Conservation (phyloP, 2,797 vertebrate genomes). For the Poeciliopsis paucimaculata region DNA sequence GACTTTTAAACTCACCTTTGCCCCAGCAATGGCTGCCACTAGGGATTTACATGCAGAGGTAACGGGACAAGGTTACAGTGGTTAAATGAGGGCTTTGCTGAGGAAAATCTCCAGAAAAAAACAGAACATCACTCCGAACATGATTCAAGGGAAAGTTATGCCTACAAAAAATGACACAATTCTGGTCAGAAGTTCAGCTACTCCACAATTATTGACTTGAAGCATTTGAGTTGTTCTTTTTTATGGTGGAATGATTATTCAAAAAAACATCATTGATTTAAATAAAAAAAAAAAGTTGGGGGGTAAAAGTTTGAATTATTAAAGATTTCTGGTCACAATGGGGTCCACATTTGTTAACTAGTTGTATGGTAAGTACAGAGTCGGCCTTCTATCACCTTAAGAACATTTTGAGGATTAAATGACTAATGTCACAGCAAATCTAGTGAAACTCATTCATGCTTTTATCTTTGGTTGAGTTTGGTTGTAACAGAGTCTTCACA, state of each 20-base stretch:
- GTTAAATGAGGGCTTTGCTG: background rate
- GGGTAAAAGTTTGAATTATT: background rate
- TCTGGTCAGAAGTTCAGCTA: background rate
- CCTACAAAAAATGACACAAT: background rate
- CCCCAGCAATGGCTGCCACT: conserved; percentile 16
- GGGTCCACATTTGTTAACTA: background rate
- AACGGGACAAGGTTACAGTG: conserved; percentile 1
- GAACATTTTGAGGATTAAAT: background rate
- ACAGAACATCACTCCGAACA: conserved; percentile 1
- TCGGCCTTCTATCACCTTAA: background rate
- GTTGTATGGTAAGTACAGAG: background rate
- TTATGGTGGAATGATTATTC: background rate
- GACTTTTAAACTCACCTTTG: conserved; percentile 23
- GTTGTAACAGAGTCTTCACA: background rate
- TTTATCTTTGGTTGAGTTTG: background rate
- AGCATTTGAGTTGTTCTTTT: background rate
- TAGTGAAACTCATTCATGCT: background rate
- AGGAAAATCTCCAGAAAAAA: conserved; percentile 9
- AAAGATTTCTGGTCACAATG: background rate
- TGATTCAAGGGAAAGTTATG: background rate
- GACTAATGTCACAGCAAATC: background rate
- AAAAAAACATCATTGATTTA: background rate
- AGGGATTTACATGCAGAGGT: conserved; percentile 26
- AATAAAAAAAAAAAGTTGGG: background rate
- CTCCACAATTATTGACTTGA: background rate